Evolutionary conservation across 2,888 invertebrate species (phyloP), one percentile per base, ranked within the genome.

Genomic region (Asteroscopus sphinx): DNA sequence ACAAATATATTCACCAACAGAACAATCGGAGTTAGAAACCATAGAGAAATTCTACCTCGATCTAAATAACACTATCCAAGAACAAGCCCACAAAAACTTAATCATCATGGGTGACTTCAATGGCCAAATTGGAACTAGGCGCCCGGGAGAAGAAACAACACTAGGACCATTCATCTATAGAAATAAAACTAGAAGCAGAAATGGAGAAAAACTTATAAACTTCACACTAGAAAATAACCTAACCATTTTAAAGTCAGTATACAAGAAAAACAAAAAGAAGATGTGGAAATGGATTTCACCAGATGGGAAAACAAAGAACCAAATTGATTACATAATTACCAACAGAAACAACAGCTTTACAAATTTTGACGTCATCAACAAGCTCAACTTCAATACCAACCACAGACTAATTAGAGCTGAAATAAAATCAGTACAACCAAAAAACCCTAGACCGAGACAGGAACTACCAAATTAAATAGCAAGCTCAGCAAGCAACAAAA

Each of bases 1-100:
- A 46, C 71, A 73, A 59, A 15, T 70, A n/a, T 75, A 77, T 33
- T 72, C 73, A 7, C 74, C 64, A 15, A 76, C 73, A 7, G 71
- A 74, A 61, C 59, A 68, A 59, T 56, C 68, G 0, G 32, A 54
- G 1, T 0, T 33, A 12, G 61, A 59, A 42, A 42, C 58, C 46
- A 69, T 73, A 37, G 28, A 68, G 4, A 17, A 13, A 16, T 75
- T 78, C 28, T 78, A 72, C 58, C 28, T 16, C 0, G 58, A 68
- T 0, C 15, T 78, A 47, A 74, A 73, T 26, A 28, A 70, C 30
- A 16, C 63, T 0, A 68, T 79, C 7, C 57, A 66, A 28, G 36
- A 61, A 32, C 12, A 12, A 2, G 2, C 12, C n/a, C n/a, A n/a
- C n/a, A n/a, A n/a, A n/a, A n/a, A n/a, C n/a, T n/a, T n/a, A n/a